These are phyloP conservation scores for Valencia hispanica DNA, from an alignment of 2,797 vertebrate genomes.

Conservation along the genomic window DNA sequence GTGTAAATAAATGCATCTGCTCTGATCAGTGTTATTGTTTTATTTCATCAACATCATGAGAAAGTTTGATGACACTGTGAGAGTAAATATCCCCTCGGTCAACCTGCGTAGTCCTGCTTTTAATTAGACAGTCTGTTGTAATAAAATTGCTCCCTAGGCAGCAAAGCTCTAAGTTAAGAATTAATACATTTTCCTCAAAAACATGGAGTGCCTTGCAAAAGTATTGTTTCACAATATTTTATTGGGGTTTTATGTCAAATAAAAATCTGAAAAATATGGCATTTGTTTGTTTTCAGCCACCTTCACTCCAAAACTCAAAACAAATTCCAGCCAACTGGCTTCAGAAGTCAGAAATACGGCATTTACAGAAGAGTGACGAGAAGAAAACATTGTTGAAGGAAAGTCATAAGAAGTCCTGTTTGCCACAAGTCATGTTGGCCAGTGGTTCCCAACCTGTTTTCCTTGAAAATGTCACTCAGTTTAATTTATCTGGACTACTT, in stretches of 20 bases:
- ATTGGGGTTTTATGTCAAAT: not conserved
- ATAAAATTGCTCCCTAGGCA: not conserved
- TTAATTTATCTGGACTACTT: too few species aligned
- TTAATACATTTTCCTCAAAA: too few species aligned
- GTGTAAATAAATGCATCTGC: constrained; percentile 12
- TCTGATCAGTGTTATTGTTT: not conserved
- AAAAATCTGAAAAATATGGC: not conserved
- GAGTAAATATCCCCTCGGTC: constrained; percentile 8
- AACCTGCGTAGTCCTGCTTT: constrained; percentile 10
- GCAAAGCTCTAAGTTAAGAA: not conserved
- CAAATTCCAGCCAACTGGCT: not conserved
- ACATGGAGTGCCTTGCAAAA: too few species aligned
- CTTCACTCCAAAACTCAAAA: not conserved
- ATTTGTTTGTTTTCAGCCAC: not conserved
- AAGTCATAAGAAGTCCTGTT: too few species aligned
- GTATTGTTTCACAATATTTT: not conserved
- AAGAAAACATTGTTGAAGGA: not conserved
- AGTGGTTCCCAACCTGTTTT: too few species aligned
- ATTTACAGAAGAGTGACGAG: not conserved
- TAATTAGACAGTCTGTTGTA: constrained; percentile 18
- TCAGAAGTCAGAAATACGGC: not conserved
- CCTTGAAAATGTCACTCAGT: too few species aligned
- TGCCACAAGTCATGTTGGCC: too few species aligned
- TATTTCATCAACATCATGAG: not conserved
- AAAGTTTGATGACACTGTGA: constrained; percentile 13